Percentiles rank a stretch among this genome's conserved stretches.
These are phyloP conservation scores for Epinephelus fuscoguttatus DNA, from an alignment of 2,113 vertebrate genomes.

Conservation along the genomic window DNA sequence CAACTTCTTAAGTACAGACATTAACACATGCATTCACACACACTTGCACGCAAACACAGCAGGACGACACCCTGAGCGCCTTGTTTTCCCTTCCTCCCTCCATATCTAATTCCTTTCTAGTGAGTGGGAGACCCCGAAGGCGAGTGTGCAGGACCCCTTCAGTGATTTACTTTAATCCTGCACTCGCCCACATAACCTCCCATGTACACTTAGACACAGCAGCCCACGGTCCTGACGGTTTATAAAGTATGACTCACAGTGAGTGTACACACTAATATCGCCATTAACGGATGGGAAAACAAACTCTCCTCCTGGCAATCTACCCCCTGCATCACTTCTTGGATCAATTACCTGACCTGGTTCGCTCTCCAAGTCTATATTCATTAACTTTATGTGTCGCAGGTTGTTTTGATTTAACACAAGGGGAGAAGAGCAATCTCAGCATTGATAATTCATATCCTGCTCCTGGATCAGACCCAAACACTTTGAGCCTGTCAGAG, in stretches of 20 bases:
- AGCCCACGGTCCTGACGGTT: conserved; percentile 32
- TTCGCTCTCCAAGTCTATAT: conserved; percentile 27
- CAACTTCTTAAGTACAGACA: conserved; percentile 45
- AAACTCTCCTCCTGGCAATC: conserved; percentile 31
- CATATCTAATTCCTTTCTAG: conserved; percentile 56
- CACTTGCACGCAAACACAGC: conserved; percentile 58
- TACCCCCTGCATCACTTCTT: conserved; percentile 50
- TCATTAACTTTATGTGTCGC: conserved; percentile 47
- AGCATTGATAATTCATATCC: conserved; percentile 11
- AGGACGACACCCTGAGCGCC: conserved; percentile 21
- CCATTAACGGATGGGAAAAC: conserved; percentile 45
- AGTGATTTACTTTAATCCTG: conserved; percentile 60
- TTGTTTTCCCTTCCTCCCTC: conserved; percentile 21
- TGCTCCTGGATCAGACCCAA: conserved; percentile 14
- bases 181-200: conserved; percentile 38
- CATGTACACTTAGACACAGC: conserved; percentile 48
- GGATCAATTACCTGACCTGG: conserved; percentile 64
- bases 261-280: conserved; percentile 32
- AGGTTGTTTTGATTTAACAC: conserved; percentile 61
- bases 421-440: conserved; percentile 3
- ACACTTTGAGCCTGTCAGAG: conserved; percentile 16
- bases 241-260: conserved; percentile 71
- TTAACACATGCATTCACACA: conserved; percentile 47
- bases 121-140: conserved; percentile 55
- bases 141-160: conserved; percentile 60